phyloP scores from a whole-genome alignment of 2,888 invertebrate genomes.

The Coenonympha glycerion region DNA sequence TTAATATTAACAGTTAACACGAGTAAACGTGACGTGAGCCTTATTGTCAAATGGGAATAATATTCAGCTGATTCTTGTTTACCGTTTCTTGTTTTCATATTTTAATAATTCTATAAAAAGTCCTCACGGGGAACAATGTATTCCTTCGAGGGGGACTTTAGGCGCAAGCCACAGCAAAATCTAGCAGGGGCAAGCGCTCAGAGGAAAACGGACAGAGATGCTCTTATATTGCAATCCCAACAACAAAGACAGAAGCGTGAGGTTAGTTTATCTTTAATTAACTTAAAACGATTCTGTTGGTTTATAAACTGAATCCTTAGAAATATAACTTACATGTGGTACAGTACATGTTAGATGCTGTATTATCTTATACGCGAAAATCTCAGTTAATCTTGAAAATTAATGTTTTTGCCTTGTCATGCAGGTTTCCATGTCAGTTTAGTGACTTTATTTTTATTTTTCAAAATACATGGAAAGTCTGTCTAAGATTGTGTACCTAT shows the following conservation, averaged over 20 bases:
- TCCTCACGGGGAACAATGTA: constrained; percentile 58
- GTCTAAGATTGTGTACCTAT: too few relatives aligned
- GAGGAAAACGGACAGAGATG: constrained; percentile 80
- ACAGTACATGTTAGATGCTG: too few relatives aligned
- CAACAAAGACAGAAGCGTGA: constrained; percentile 91
- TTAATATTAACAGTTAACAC: constrained; percentile 5
- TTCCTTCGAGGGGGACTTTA: constrained; percentile 93
- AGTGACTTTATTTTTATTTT: too few relatives aligned
- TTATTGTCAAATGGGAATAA: constrained; percentile 18
- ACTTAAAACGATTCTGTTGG: background rate
- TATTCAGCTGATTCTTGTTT: constrained; percentile 59
- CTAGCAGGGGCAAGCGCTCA: constrained; percentile 89
- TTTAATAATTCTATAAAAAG: constrained; percentile 20
- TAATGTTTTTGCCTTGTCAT: too few relatives aligned
- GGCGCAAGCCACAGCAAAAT: constrained; percentile 90
- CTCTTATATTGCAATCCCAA: constrained; percentile 86
- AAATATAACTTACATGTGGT: too few relatives aligned
- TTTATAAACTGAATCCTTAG: background rate
- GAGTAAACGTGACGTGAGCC: constrained; percentile 19
- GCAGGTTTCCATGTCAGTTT: too few relatives aligned
- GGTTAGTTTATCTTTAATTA: constrained; percentile 53
- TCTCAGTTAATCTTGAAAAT: too few relatives aligned
- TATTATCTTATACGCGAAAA: too few relatives aligned
- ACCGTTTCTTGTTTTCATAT: constrained; percentile 32
- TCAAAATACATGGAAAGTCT: too few relatives aligned